Conservation (phyloP, 2,797 vertebrate genomes). For the Chiroxiphia lanceolata region DNA sequence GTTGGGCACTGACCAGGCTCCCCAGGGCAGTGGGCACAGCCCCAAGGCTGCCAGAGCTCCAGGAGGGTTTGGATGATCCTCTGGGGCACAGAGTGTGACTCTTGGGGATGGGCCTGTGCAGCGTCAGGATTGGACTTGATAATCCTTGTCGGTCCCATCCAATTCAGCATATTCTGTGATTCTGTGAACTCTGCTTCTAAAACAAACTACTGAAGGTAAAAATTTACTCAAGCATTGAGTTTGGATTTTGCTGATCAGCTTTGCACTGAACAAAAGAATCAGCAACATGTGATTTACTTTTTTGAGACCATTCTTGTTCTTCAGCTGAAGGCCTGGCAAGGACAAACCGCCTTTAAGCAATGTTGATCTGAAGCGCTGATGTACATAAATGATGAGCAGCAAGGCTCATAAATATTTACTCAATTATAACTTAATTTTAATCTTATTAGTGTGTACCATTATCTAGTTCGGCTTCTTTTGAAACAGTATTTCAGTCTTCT, state of each 20-base stretch:
- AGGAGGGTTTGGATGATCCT: background rate
- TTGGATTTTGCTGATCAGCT: background rate
- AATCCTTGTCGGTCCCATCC: background rate
- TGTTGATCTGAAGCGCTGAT: background rate
- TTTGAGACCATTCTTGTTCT: fast-evolving
- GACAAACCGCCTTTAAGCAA: background rate
- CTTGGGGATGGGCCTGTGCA: background rate
- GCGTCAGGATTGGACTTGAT: background rate
- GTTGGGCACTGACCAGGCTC: background rate
- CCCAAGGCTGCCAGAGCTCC: background rate
- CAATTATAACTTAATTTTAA: background rate
- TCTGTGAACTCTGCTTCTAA: background rate
- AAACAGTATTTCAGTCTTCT: background rate
- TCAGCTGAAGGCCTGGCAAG: background rate
- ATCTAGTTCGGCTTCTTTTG: background rate
- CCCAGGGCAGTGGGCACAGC: background rate
- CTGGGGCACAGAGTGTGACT: background rate
- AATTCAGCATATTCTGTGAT: background rate
- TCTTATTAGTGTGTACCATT: background rate
- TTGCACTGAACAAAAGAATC: background rate
- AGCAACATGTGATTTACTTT: background rate
- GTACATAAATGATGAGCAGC: background rate
- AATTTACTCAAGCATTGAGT: background rate
- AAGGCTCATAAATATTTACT: constrained; percentile 7
- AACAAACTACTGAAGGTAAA: background rate